Conservation (phyloP, 2,113 vertebrate species). For the Scartelaos histophorus region DNA sequence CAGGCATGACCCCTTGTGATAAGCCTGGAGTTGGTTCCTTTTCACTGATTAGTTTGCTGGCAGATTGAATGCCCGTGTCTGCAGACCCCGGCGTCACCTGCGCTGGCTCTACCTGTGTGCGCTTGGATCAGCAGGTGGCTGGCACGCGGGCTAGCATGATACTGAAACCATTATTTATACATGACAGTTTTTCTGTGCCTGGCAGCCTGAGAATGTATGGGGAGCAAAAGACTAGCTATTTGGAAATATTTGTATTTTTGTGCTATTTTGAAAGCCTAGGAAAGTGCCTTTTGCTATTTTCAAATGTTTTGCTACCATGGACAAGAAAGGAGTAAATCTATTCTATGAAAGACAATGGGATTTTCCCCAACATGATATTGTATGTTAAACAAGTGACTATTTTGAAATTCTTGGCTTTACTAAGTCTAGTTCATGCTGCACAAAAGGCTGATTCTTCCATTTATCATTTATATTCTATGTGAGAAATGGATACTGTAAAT, state of each 20-base stretch:
- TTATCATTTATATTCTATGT: conserved; percentile 36
- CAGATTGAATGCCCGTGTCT: conserved; percentile 70
- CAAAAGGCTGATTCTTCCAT: conserved; percentile 25
- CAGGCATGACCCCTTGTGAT: conserved; percentile 66
- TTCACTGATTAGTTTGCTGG: conserved; percentile 75
- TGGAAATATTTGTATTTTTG: not conserved
- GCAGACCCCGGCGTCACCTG: conserved; percentile 55
- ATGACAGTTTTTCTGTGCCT: conserved; percentile 29
- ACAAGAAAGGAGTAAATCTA: not conserved
- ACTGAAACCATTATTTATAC: conserved; percentile 74
- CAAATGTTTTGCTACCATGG: not conserved
- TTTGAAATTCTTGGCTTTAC: conserved; percentile 23
- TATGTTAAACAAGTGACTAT: conserved; percentile 8
- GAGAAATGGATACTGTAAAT: conserved; percentile 39
- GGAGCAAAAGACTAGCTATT: conserved; percentile 1
- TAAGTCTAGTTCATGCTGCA: conserved; percentile 15
- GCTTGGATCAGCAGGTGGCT: conserved; percentile 68
- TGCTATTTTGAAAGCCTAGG: not conserved
- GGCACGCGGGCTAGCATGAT: conserved; percentile 61
- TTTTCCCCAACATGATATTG: not conserved
- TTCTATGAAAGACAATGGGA: not conserved
- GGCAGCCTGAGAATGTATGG: conserved; percentile 16
- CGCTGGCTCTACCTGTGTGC: conserved; percentile 67
- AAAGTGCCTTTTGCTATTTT: not conserved
- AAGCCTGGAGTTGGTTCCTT: conserved; percentile 72